These are phyloP conservation scores for Laodelphax striatellus DNA, from an alignment of 1,140 invertebrate genomes.

Conservation along the genomic window DNA sequence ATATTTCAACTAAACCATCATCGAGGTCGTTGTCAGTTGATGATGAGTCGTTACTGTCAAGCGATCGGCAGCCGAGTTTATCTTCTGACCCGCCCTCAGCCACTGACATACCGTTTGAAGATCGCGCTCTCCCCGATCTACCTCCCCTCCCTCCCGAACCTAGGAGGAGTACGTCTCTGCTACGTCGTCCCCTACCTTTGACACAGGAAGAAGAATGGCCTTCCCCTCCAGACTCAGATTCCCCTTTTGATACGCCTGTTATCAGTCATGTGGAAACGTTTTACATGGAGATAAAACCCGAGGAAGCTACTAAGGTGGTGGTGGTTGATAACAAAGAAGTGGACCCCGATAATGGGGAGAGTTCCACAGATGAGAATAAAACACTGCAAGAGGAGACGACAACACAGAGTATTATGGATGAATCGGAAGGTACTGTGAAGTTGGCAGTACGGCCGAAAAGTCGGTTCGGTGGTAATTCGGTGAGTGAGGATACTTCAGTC, in stretches of 20 bases:
- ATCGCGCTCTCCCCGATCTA: slow-evolving; percentile 22
- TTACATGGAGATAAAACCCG: slow-evolving; percentile 62
- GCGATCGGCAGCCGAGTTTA: slow-evolving; percentile 70
- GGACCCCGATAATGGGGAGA: slow-evolving; percentile 19
- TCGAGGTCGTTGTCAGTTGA: slow-evolving; percentile 67
- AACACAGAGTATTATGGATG: slow-evolving; percentile 24
- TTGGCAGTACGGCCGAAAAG: slow-evolving; percentile 61
- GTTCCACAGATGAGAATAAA: slow-evolving; percentile 25
- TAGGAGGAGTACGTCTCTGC: slow-evolving; percentile 9
- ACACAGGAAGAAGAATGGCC: slow-evolving; percentile 43
- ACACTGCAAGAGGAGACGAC: slow-evolving; percentile 39
- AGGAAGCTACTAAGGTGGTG: slow-evolving; percentile 54
- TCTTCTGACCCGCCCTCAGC: slow-evolving; percentile 59
- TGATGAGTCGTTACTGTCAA: slow-evolving; percentile 68
- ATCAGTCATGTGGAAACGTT: slow-evolving; percentile 76
- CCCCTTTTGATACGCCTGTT: slow-evolving; percentile 45
- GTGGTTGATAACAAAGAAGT: slow-evolving; percentile 33
- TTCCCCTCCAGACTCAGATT: slow-evolving; percentile 60
- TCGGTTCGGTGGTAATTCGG: slow-evolving; percentile 41
- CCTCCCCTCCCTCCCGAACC: slow-evolving; percentile 21
- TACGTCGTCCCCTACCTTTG: slow-evolving; percentile 26
- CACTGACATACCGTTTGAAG: slow-evolving; percentile 12
- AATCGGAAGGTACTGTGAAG: slow-evolving; percentile 52
- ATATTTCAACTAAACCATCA: slow-evolving; percentile 65
- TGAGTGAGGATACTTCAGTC: slow-evolving; percentile 73